phyloP scores from a whole-genome alignment of 2,888 invertebrate genomes.

The Acrobasis consociella region DNA sequence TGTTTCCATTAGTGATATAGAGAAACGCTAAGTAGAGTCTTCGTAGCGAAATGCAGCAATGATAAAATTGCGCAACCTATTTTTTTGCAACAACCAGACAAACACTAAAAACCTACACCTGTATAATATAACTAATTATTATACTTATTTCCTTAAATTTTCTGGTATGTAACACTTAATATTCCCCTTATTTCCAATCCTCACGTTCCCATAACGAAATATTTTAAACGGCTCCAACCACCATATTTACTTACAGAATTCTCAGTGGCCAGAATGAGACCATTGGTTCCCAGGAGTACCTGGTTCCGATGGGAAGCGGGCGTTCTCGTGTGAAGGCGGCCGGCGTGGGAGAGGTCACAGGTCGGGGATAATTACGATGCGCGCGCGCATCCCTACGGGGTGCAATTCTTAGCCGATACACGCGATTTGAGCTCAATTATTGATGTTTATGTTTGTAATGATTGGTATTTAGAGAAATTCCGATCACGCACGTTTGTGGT shows the following conservation, averaged over 20 bases:
- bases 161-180: background rate
- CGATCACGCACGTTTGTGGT: conserved; percentile 1
- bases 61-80: too few relatives aligned
- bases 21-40: too few relatives aligned
- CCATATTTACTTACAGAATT: conserved; percentile 9
- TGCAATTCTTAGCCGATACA: conserved; percentile 23
- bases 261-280: conserved; percentile 12
- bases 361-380: conserved; percentile 69
- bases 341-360: conserved; percentile 75
- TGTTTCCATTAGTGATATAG: too few relatives aligned
- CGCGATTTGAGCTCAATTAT: conserved; percentile 11
- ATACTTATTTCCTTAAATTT: background rate
- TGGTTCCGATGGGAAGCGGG: conserved; percentile 71
- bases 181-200: background rate
- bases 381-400: conserved; percentile 33
- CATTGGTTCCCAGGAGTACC: conserved; percentile 24
- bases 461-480: background rate
- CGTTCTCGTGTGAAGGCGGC: conserved; percentile 74
- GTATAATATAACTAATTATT: too few relatives aligned
- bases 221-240: conserved; percentile 7
- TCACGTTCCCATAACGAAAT: conserved; percentile 14
- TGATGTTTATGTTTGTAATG: conserved; percentile 17
- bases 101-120: too few relatives aligned
- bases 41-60: too few relatives aligned
- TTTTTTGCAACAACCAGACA: too few relatives aligned